A percentile compares a stretch with the other conserved stretches of the same genome.
phyloP scores from a whole-genome alignment of 2,888 invertebrate genomes.

The Spilarctia lutea region DNA sequence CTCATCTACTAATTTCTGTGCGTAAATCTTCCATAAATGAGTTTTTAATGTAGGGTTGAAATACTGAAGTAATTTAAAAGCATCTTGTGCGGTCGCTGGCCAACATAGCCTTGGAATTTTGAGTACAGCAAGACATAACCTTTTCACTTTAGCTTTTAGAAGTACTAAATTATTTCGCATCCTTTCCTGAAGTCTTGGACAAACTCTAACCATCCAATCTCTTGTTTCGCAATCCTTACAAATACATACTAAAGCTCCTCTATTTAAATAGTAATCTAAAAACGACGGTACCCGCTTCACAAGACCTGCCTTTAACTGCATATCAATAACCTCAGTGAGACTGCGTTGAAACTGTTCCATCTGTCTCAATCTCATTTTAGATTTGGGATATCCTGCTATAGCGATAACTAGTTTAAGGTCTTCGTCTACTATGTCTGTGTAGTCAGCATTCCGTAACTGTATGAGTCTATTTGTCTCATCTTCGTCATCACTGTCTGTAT shows the following conservation, averaged over 20 bases:
- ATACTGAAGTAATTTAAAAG: constrained; percentile 78
- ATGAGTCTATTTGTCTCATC: constrained; percentile 77
- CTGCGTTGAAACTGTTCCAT: constrained; percentile 74
- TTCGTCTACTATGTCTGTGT: constrained; percentile 75
- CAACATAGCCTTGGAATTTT: constrained; percentile 72
- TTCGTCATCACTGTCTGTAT: constrained; percentile 70
- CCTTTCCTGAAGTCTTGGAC: constrained; percentile 76
- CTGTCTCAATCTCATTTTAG: constrained; percentile 72
- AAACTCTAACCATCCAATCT: constrained; percentile 77
- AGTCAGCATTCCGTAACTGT: constrained; percentile 72
- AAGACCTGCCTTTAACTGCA: constrained; percentile 75
- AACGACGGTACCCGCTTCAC: constrained; percentile 71
- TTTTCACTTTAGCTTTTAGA: constrained; percentile 72
- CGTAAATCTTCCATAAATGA: constrained; percentile 72
- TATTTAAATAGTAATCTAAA: constrained; percentile 76
- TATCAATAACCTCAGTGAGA: constrained; percentile 72
- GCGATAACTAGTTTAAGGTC: constrained; percentile 73
- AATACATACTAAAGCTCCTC: constrained; percentile 78
- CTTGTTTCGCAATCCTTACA: constrained; percentile 75
- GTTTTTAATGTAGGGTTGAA: constrained; percentile 78
- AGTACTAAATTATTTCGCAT: constrained; percentile 73
- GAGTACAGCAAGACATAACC: constrained; percentile 72
- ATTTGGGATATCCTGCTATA: constrained; percentile 75
- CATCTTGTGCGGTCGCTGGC: constrained; percentile 74
- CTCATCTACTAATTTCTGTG: constrained; percentile 65